Conservation (phyloP, 2,113 vertebrate species). For the Lasiurus borealis region DNA sequence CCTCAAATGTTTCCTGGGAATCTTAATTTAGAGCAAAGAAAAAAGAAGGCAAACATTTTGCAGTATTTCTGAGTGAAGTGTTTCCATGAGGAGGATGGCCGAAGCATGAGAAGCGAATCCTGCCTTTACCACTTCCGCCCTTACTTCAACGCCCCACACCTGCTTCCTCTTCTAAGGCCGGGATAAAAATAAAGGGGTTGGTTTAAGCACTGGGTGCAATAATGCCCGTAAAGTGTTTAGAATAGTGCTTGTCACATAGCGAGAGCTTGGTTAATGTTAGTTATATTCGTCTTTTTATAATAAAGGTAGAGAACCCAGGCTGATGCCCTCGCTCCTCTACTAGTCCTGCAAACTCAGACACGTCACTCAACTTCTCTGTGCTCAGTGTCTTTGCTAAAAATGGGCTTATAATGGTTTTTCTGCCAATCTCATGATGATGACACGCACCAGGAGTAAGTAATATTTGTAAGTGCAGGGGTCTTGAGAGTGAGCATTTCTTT, state of each 20-base stretch:
- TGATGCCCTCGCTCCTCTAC: neutral
- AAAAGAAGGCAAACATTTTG: neutral
- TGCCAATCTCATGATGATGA: neutral
- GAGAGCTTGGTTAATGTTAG: neutral
- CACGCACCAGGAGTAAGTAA: neutral
- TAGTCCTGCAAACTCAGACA: too few species aligned
- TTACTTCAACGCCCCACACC: neutral
- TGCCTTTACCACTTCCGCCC: neutral
- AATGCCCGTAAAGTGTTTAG: neutral
- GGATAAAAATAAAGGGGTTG: neutral
- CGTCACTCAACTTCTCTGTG: neutral
- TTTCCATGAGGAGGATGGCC: neutral
- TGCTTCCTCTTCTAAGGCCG: neutral
- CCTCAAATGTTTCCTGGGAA: neutral
- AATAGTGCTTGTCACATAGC: neutral
- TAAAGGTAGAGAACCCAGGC: neutral
- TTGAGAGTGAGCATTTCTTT: neutral
- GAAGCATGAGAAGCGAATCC: neutral
- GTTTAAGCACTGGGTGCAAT: neutral
- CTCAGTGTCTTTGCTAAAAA: neutral
- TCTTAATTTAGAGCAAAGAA: neutral
- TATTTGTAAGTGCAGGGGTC: accelerated
- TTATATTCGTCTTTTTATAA: neutral
- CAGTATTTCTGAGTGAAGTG: neutral
- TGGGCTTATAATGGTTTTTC: neutral